Conservation (phyloP, 1,140 invertebrate genomes). For the Bombus pyrosoma region DNA sequence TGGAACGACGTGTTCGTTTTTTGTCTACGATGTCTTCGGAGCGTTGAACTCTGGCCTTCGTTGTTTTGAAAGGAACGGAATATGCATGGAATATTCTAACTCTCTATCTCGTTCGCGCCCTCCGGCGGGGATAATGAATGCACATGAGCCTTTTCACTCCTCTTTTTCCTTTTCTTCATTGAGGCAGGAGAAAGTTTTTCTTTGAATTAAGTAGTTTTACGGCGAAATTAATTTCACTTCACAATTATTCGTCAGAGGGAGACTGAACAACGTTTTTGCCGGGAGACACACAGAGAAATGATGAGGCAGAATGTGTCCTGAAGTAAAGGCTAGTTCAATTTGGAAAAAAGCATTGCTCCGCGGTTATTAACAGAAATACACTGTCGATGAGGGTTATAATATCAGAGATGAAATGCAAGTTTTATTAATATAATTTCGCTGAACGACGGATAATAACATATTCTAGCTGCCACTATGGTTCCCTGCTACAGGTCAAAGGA, state of each 20-base stretch:
- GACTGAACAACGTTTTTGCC: neutral
- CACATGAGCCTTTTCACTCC: neutral
- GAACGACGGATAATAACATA: conserved; percentile 38
- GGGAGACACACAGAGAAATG: neutral
- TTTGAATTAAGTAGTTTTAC: neutral
- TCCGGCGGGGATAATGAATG: neutral
- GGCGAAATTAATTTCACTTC: neutral
- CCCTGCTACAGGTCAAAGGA: conserved; percentile 54
- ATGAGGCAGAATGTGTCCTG: neutral
- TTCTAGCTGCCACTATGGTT: conserved; percentile 24
- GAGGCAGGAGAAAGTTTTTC: neutral
- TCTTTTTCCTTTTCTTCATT: neutral
- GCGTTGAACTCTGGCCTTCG: neutral
- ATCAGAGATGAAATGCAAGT: conserved; percentile 24
- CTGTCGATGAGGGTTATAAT: conserved; percentile 19
- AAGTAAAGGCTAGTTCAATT: conserved; percentile 1
- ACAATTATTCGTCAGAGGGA: neutral
- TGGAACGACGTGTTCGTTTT: neutral
- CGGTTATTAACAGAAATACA: conserved; percentile 2
- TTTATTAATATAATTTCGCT: conserved; percentile 39
- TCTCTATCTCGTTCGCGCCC: neutral
- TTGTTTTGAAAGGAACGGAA: neutral
- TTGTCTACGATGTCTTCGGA: neutral
- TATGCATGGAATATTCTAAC: neutral
- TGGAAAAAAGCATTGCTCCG: neutral